A percentile compares a stretch with the other conserved stretches of the same genome.
These are phyloP conservation scores for Slavum lentiscoides DNA, from an alignment of 2,888 invertebrate species.

Conservation along the genomic window DNA sequence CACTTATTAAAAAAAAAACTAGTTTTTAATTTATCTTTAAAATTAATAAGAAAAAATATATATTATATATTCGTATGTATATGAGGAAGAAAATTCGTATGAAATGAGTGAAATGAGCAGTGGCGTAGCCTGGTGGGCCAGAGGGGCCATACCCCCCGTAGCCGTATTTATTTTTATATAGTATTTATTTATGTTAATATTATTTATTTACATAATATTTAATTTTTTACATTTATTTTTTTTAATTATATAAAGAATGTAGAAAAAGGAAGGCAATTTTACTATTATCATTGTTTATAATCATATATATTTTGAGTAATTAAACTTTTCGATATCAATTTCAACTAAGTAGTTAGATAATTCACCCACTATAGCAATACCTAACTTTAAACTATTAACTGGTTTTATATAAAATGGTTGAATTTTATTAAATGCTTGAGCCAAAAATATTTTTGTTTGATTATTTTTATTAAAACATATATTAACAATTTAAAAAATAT, in stretches of 20 bases:
- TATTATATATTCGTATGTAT: too few species aligned
- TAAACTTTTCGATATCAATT: not conserved
- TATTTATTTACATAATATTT: not conserved
- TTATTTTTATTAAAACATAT: not conserved
- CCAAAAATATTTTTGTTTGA: not conserved
- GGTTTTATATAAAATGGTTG: slow-evolving; percentile 7
- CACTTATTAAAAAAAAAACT: too few species aligned
- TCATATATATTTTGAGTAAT: not conserved
- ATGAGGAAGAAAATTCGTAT: too few species aligned
- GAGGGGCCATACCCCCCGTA: too few species aligned
- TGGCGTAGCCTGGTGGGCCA: too few species aligned
- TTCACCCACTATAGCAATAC: not conserved
- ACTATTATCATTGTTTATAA: not conserved
- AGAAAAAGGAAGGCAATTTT: not conserved
- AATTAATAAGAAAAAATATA: too few species aligned
- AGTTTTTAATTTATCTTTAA: too few species aligned
- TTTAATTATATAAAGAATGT: not conserved
- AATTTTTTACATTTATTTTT: not conserved
- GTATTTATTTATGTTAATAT: not conserved
- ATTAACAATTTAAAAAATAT: not conserved
- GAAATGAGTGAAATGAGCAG: too few species aligned
- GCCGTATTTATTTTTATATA: too few species aligned
- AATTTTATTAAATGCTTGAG: not conserved
- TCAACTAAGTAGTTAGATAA: not conserved
- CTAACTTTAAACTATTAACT: not conserved